phyloP scores from a whole-genome alignment of 2,888 invertebrate genomes.

The Erebia epiphron region DNA sequence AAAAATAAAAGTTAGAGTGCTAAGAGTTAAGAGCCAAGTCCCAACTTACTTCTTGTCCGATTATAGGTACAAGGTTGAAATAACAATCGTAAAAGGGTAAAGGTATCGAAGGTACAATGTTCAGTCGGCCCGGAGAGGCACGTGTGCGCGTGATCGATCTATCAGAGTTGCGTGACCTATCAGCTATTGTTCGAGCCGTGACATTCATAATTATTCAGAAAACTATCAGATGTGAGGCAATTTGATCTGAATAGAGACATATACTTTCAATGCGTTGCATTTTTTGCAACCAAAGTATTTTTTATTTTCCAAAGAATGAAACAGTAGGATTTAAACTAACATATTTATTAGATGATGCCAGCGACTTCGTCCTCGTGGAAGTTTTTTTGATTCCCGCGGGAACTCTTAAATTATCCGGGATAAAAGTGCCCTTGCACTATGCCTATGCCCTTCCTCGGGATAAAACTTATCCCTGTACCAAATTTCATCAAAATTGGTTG shows the following conservation, averaged over 20 bases:
- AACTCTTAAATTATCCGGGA: too few relatives aligned
- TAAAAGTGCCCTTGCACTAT: too few relatives aligned
- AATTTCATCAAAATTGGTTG: too few relatives aligned
- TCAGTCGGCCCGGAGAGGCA: slow-evolving; percentile 37
- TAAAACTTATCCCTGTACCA: too few relatives aligned
- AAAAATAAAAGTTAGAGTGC: too few relatives aligned
- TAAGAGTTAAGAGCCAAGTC: not conserved
- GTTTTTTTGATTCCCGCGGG: too few relatives aligned
- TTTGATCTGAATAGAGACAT: slow-evolving; percentile 24
- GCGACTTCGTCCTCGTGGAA: not conserved
- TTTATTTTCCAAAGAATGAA: too few relatives aligned
- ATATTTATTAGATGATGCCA: not conserved
- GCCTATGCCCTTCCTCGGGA: too few relatives aligned
- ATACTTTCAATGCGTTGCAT: not conserved
- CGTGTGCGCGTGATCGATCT: slow-evolving; percentile 60
- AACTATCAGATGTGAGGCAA: slow-evolving; percentile 38
- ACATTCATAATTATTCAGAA: slow-evolving; percentile 62
- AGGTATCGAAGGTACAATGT: slow-evolving; percentile 36
- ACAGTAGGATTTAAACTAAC: too few relatives aligned
- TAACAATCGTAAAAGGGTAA: slow-evolving; percentile 25
- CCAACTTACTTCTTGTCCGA: not conserved
- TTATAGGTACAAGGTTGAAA: slow-evolving; percentile 13
- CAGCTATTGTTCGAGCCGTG: slow-evolving; percentile 61
- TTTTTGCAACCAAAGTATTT: not conserved
- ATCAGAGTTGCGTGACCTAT: slow-evolving; percentile 67